Evolutionary conservation across 1,140 invertebrate species (phyloP).

Genomic region (Macrobrachium rosenbergii): DNA sequence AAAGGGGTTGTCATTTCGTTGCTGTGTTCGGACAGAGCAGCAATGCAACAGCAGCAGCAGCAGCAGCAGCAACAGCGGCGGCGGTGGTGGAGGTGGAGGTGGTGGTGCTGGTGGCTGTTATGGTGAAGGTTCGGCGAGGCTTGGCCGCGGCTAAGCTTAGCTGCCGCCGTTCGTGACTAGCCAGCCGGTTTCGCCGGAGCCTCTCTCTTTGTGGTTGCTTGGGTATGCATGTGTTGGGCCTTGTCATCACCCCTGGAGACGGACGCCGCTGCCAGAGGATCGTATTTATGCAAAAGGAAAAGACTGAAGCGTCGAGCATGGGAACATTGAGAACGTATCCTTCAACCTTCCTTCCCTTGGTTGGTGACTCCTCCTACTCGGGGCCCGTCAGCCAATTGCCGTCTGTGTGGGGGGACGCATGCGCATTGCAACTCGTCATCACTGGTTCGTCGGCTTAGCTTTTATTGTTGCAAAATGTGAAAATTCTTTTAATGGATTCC

Average conservation of each 20-base stretch:
- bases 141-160: not conserved
- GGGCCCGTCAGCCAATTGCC: not conserved
- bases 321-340: slow-evolving; percentile 40
- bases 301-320: slow-evolving; percentile 40
- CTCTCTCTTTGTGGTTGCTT: slow-evolving; percentile 30
- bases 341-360: slow-evolving; percentile 32
- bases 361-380: not conserved
- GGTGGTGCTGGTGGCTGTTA: too few species aligned
- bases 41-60: too few species aligned
- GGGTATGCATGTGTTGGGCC: slow-evolving; percentile 38
- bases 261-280: slow-evolving; percentile 42
- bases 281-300: slow-evolving; percentile 55
- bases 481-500: slow-evolving; percentile 26
- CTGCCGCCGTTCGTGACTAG: not conserved
- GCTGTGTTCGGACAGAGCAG: too few species aligned
- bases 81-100: too few species aligned
- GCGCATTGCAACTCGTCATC: not conserved
- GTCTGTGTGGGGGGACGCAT: not conserved
- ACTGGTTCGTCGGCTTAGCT: not conserved
- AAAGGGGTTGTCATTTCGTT: too few species aligned
- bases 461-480: slow-evolving; percentile 14
- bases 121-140: not conserved
- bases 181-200: not conserved
- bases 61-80: too few species aligned
- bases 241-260: slow-evolving; percentile 54